Evolutionary conservation across 2,797 vertebrate genomes (phyloP).

Genomic region (Enteromius mattozi): DNA sequence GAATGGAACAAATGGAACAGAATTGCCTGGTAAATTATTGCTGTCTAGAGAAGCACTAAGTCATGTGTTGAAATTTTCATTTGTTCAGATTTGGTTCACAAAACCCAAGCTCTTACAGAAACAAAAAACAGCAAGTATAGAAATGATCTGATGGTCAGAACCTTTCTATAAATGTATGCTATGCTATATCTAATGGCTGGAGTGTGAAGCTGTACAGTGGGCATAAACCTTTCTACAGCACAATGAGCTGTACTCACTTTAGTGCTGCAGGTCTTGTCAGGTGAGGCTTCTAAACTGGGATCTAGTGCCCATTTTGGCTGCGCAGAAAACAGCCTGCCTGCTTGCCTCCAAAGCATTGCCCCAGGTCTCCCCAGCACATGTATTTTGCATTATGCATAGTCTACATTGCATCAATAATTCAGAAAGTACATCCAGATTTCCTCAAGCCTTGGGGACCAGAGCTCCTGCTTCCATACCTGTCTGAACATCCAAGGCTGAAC

Average conservation of each 20-base stretch:
- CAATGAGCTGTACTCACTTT: slow-evolving; percentile 41
- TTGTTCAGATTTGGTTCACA: slow-evolving; percentile 8
- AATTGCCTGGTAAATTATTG: slow-evolving; percentile 25
- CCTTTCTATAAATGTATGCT: background rate
- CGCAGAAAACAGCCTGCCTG: slow-evolving; percentile 42
- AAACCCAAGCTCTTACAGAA: slow-evolving; percentile 6
- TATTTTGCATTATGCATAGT: slow-evolving; percentile 72
- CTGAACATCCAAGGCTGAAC: slow-evolving; percentile 66
- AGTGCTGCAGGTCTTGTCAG: slow-evolving; percentile 44
- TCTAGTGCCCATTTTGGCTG: slow-evolving; percentile 53
- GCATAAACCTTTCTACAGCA: slow-evolving; percentile 12
- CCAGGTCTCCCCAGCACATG: slow-evolving; percentile 61
- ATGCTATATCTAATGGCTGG: slow-evolving; percentile 10
- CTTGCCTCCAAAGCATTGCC: slow-evolving; percentile 54
- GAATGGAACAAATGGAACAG: slow-evolving; percentile 31
- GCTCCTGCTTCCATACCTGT: slow-evolving; percentile 62
- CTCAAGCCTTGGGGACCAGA: slow-evolving; percentile 60
- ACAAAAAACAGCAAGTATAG: background rate
- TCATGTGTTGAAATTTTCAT: slow-evolving; percentile 20
- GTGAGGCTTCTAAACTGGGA: slow-evolving; percentile 56
- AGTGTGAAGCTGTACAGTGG: slow-evolving; percentile 1
- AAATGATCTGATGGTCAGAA: background rate
- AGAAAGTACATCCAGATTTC: slow-evolving; percentile 69
- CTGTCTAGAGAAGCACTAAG: background rate
- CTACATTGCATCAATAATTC: slow-evolving; percentile 72